Conservation (phyloP, 2,113 vertebrate genomes). For the Caranx melampygus region DNA sequence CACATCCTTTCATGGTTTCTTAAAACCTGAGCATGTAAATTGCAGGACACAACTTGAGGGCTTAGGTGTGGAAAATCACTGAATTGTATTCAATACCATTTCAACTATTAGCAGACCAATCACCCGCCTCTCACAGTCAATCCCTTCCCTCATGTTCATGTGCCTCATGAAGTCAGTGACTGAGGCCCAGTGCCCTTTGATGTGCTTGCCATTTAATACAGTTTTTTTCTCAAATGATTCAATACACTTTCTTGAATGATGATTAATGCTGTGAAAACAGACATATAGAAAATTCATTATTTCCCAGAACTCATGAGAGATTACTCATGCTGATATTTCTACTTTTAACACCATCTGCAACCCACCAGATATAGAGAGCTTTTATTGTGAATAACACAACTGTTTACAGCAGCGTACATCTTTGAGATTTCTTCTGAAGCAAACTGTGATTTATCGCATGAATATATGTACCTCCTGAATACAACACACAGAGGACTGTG, state of each 20-base stretch:
- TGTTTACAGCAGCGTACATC: conserved; percentile 16
- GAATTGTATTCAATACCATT: conserved; percentile 22
- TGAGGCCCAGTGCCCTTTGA: not conserved
- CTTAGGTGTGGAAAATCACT: conserved; percentile 21
- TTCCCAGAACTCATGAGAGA: not conserved
- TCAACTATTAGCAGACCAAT: conserved; percentile 25
- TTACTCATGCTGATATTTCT: conserved; percentile 7
- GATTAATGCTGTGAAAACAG: conserved; percentile 8
- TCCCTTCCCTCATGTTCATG: conserved; percentile 26
- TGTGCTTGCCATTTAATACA: not conserved
- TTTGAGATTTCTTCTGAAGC: not conserved
- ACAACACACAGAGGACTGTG: not conserved
- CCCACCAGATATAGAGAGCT: conserved; percentile 1
- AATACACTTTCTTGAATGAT: not conserved
- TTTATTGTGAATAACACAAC: not conserved
- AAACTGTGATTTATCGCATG: not conserved
- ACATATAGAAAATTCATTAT: conserved; percentile 19
- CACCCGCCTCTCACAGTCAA: conserved; percentile 1
- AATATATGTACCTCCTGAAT: not conserved
- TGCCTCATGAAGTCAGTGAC: not conserved
- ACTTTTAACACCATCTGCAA: not conserved
- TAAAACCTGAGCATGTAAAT: conserved; percentile 19
- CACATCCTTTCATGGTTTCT: conserved; percentile 21
- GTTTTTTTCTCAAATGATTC: not conserved
- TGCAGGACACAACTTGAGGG: conserved; percentile 10